Conservation (phyloP, 2,888 invertebrate species). For the Drosophila algonquin region DNA sequence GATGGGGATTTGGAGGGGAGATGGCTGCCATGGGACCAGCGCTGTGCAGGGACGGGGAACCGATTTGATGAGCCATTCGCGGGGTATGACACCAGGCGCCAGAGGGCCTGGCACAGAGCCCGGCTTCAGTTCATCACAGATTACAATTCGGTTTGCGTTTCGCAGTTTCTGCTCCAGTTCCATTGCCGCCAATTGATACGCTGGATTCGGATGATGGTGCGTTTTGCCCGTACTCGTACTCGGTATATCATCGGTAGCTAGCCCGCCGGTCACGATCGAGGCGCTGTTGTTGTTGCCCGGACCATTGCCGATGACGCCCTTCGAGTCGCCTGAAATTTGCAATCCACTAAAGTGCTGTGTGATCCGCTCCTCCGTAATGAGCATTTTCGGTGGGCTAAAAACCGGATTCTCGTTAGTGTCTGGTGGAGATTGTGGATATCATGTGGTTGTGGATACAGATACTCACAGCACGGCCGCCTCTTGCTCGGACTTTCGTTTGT, state of each 20-base stretch:
- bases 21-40: constrained; percentile 92
- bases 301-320: constrained; percentile 32
- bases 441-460: neutral
- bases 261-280: constrained; percentile 58
- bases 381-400: constrained; percentile 88
- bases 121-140: constrained; percentile 90
- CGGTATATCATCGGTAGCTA: constrained; percentile 71
- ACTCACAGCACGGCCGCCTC: constrained; percentile 85
- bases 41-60: constrained; percentile 89
- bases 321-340: constrained; percentile 87
- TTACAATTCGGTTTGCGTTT: constrained; percentile 85
- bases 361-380: constrained; percentile 93
- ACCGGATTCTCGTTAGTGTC: neutral
- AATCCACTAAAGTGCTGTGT: constrained; percentile 91
- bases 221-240: constrained; percentile 72
- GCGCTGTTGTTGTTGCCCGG: constrained; percentile 45
- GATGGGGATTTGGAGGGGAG: constrained; percentile 83
- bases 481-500: constrained; percentile 79
- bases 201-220: constrained; percentile 71
- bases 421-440: neutral
- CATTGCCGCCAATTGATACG: constrained; percentile 81
- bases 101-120: constrained; percentile 83
- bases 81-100: constrained; percentile 86
- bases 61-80: constrained; percentile 86
- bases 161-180: constrained; percentile 83